Base-by-base conservation (phyloP, 2,797 vertebrate genomes). In the Tamandua tetradactyla region DNA sequence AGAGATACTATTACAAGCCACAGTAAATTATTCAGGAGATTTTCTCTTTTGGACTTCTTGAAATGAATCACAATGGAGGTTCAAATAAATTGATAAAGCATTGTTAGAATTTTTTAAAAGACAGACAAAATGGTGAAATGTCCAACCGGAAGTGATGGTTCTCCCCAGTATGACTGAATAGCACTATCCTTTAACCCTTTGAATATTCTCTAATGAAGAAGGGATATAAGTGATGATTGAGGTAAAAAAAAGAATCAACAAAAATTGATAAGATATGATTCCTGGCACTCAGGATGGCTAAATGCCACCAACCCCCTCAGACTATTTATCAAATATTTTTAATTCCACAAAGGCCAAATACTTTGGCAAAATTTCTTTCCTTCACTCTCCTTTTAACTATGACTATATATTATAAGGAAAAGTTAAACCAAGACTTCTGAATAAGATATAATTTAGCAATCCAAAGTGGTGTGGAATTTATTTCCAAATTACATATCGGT, bases 301-400 rank as follows among this genome's bases (percentile, higher is more conserved):
- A 87, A 55, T 87, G 78, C 37, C 52, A 87, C 44, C 66, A 81
- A 59, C 11, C 5, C 30, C 59, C 93, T 76, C 78, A 87, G 40
- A 87, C 7, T 47, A 78, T n/a, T 93, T 94, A 92, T 88, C 37
- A 74, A 80, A 69, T 91, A 84, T 66, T 94, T 89, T 76, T 11
- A n/a, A 76, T 75, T 96, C 27, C 71, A 76, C 52, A 79, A 86
- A 93, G 75, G 55, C 14, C 30, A 83, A 91, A 85, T 37, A 42
- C 76, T 96, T 95, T 57, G 35, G 27, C 37, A 79, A 91, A 72
- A 92, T 7, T 42, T 25, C 55, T 32, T 78, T 35, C 27, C 9
- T 11, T 10, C 4, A 37, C 47, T 91, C 44, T 7, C 18, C 84
- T 81, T 94, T 93, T 74, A 93, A 44, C 35, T 11, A 9, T 59